These are phyloP conservation scores for Bombus impatiens DNA, from an alignment of 1,140 invertebrate genomes.

Conservation along the genomic window DNA sequence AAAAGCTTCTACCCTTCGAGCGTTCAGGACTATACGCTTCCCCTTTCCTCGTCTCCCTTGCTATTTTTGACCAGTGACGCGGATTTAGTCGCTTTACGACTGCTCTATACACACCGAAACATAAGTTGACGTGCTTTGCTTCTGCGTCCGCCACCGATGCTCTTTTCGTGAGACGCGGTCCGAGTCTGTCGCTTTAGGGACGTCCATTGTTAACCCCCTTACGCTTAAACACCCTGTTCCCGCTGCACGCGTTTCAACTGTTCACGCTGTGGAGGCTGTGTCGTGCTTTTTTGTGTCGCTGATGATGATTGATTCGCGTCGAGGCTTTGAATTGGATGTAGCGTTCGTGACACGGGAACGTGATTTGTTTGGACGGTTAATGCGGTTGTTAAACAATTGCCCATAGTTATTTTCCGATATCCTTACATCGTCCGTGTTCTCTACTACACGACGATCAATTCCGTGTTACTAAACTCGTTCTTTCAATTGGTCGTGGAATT, in stretches of 20 bases:
- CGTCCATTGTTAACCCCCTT: slow-evolving; percentile 59
- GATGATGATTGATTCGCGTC: slow-evolving; percentile 2
- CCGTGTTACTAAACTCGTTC: background rate
- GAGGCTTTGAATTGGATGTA: background rate
- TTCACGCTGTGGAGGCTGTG: background rate
- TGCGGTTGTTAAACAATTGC: background rate
- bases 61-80: slow-evolving; percentile 71
- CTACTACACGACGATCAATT: too few species aligned
- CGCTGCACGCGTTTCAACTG: slow-evolving; percentile 22
- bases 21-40: slow-evolving; percentile 33
- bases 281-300: background rate
- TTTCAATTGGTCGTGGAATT: too few species aligned
- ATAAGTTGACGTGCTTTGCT: slow-evolving; percentile 69
- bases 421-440: background rate
- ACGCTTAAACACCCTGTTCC: slow-evolving; percentile 49
- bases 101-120: slow-evolving; percentile 66
- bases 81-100: slow-evolving; percentile 77
- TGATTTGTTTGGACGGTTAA: background rate
- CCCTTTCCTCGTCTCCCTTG: slow-evolving; percentile 8
- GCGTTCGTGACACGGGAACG: background rate
- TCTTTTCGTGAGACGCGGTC: slow-evolving; percentile 55
- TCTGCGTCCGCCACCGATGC: slow-evolving; percentile 47
- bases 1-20: slow-evolving; percentile 58
- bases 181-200: slow-evolving; percentile 43
- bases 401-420: background rate